These are phyloP conservation scores for Stictocephala bisonia DNA, from an alignment of 2,888 invertebrate species.

Conservation along the genomic window DNA sequence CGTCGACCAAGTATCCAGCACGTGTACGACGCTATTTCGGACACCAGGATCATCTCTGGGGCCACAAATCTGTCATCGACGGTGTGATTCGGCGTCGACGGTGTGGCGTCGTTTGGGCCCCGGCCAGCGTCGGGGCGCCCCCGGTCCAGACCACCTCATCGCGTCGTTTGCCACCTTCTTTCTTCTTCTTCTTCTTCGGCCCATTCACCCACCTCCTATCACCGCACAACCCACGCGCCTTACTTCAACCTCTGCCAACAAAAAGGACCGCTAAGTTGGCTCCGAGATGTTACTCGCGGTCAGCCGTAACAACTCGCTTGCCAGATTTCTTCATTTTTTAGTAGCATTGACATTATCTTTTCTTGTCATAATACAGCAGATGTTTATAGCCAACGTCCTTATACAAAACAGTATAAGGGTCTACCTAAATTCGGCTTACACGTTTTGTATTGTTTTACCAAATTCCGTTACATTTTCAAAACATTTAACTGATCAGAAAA, in stretches of 20 bases:
- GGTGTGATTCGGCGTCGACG: not conserved
- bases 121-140: conserved; percentile 12
- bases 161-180: conserved; percentile 44
- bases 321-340: too few species aligned
- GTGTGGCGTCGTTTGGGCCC: conserved; percentile 14
- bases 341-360: too few species aligned
- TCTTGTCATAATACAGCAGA: too few species aligned
- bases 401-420: too few species aligned
- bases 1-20: not conserved
- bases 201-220: conserved; percentile 40
- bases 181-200: conserved; percentile 44
- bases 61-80: conserved; percentile 39
- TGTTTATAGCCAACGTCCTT: too few species aligned
- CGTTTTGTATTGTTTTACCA: too few species aligned
- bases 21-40: not conserved
- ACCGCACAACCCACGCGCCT: too few species aligned
- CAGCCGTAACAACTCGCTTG: not conserved
- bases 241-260: conserved; percentile 37
- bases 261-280: too few species aligned
- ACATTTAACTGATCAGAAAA: too few species aligned
- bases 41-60: conserved; percentile 3
- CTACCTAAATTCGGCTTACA: too few species aligned
- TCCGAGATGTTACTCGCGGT: too few species aligned
- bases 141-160: conserved; percentile 33
- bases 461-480: too few species aligned